Conservation (phyloP, 2,888 invertebrate species). For the Erannis defoliaria region DNA sequence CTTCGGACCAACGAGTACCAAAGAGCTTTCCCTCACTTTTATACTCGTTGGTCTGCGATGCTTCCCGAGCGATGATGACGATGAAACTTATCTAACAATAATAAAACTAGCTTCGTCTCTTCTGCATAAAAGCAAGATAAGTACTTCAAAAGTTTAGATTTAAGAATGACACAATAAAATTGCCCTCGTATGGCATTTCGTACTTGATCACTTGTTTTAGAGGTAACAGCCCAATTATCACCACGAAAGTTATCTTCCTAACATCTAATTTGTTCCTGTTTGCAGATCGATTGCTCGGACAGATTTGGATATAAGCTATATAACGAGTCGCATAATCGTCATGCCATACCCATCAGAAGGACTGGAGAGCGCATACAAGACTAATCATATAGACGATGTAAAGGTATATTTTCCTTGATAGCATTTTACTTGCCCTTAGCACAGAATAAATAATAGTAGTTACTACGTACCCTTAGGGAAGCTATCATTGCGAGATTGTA, state of each 20-base stretch:
- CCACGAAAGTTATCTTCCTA: too few species aligned
- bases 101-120: neutral
- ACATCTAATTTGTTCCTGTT: conserved; percentile 41
- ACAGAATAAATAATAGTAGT: too few species aligned
- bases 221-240: neutral
- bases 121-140: neutral
- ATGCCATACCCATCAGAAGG: conserved; percentile 99
- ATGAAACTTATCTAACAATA: too few species aligned
- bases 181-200: neutral
- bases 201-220: neutral
- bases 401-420: conserved; percentile 68
- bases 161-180: too few species aligned
- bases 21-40: too few species aligned
- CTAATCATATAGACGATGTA: conserved; percentile 97
- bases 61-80: too few species aligned
- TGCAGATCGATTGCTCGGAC: conserved; percentile 92
- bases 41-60: too few species aligned
- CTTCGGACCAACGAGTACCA: too few species aligned
- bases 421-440: too few species aligned
- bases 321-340: conserved; percentile 95
- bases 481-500: too few species aligned
- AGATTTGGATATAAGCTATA: conserved; percentile 96
- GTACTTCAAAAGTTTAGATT: too few species aligned
- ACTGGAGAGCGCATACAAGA: conserved; percentile 96
- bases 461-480: too few species aligned